These are phyloP conservation scores for Lasioglossum calceatum DNA, from an alignment of 2,888 invertebrate species.

Conservation along the genomic window DNA sequence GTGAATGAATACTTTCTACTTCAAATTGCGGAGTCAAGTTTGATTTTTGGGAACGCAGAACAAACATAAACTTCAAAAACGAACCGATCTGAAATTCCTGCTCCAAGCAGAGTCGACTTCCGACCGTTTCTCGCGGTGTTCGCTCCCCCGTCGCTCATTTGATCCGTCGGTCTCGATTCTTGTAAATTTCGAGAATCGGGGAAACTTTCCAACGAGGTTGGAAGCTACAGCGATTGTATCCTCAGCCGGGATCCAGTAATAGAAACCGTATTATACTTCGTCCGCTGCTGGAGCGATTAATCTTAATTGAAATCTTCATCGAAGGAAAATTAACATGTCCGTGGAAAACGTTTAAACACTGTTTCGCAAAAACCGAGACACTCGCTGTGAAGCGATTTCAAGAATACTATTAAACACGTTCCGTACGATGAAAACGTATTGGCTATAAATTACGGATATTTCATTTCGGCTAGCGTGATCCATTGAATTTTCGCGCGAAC, in stretches of 20 bases:
- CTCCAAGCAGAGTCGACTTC: not conserved
- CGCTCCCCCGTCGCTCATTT: not conserved
- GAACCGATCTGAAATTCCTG: not conserved
- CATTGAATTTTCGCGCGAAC: not conserved
- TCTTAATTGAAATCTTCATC: constrained; percentile 30
- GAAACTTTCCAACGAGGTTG: constrained; percentile 22
- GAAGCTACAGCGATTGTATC: constrained; percentile 24
- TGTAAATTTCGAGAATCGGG: constrained; percentile 19
- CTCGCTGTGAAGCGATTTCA: not conserved
- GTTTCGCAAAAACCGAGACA: not conserved
- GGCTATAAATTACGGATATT: constrained; percentile 8
- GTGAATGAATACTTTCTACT: no score
- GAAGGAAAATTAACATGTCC: not conserved
- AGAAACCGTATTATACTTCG: constrained; percentile 18
- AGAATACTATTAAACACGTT: not conserved
- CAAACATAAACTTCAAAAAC: not conserved
- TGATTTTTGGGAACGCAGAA: no score
- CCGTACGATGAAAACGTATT: not conserved
- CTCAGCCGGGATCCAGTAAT: constrained; percentile 7
- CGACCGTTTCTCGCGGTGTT: not conserved
- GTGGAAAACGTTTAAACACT: not conserved
- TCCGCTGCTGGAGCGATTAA: constrained; percentile 2
- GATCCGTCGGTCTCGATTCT: constrained; percentile 5
- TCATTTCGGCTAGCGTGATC: not conserved
- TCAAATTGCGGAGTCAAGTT: no score